Evolutionary conservation across 2,888 invertebrate species (phyloP), one percentile per base, ranked within the genome.

Genomic region (Perdita meconis): DNA sequence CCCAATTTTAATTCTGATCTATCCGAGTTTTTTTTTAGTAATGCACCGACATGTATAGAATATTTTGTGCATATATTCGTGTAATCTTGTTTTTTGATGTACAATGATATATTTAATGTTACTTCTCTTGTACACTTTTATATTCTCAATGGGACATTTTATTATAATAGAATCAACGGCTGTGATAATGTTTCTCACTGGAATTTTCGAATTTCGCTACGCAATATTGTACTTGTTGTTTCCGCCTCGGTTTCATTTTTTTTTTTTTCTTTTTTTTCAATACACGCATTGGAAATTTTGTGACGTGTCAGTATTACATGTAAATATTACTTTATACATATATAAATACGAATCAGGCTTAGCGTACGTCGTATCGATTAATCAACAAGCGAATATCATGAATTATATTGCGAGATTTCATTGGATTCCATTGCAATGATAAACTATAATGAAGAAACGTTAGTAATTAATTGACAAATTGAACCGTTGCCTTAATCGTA

Each of bases 241-340:
- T 53, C 16, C n/a, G 55, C 24, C 30, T 57, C 24, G 26, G 55
- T 76, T 44, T 74, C 75, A 76, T 66, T 75, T 44, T n/a, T n/a
- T n/a, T n/a, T n/a, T n/a, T n/a, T n/a, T n/a, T n/a, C n/a, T n/a
- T n/a, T n/a, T n/a, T n/a, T 57, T 74, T 66, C 42, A 74, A 76
- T 66, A 57, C 74, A 76, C 38, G 55, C 56, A 56, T 67, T 76
- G 50, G 38, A 61, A 61, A 61, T 30, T 64, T 47, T 60, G 40
- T 56, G 38, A 75, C 26, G 40, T 60, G 60, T 76, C 50, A 76
- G 65, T 75, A 75, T 75, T 76, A 73, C 34, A 60, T 55, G 36
- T 65, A 47, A 55, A 73, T 73, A 73, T 51, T 65, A 44, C 40
- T 60, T 44, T 57, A 50, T 50, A 67, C 24, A 24, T 40, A 19